Percentiles rank a stretch among this genome's conserved stretches.
phyloP scores from a whole-genome alignment of 2,797 vertebrate species.

The Numenius phaeopus region DNA sequence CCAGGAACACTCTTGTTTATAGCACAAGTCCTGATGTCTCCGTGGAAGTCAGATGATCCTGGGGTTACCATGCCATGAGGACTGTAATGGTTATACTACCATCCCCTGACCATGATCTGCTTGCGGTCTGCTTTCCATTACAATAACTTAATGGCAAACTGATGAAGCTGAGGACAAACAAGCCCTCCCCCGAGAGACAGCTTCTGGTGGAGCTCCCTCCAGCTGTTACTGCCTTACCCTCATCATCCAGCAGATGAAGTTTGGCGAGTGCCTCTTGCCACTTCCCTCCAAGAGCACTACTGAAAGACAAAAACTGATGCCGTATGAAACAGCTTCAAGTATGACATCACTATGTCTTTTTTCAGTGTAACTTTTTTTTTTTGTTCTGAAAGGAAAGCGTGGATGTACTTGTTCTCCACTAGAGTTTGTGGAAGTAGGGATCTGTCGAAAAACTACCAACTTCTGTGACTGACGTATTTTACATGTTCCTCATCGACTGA shows the following conservation, averaged over 20 bases:
- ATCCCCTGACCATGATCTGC: not conserved
- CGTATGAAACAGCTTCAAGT: not conserved
- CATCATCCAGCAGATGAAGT: not conserved
- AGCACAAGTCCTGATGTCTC: not conserved
- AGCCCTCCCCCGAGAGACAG: not conserved
- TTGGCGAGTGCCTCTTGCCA: not conserved
- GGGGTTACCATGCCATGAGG: not conserved
- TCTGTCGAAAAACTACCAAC: not conserved
- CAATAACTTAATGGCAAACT: not conserved
- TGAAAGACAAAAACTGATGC: not conserved
- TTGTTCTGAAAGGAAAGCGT: not conserved
- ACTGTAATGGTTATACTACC: not conserved
- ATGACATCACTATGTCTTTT: not conserved
- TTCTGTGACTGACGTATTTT: not conserved
- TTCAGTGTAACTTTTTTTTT: not conserved
- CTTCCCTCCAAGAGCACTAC: not conserved
- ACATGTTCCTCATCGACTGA: not conserved
- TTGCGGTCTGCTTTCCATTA: slow-evolving; percentile 20
- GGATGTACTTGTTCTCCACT: not conserved
- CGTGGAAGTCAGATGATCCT: slow-evolving; percentile 40
- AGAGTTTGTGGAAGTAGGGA: not conserved
- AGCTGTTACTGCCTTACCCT: not conserved
- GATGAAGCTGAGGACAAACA: slow-evolving; percentile 5
- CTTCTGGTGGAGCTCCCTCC: not conserved
- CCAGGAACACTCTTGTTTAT: slow-evolving; percentile 44